phyloP scores from a whole-genome alignment of 2,888 invertebrate species.

The Rhingia campestris region DNA sequence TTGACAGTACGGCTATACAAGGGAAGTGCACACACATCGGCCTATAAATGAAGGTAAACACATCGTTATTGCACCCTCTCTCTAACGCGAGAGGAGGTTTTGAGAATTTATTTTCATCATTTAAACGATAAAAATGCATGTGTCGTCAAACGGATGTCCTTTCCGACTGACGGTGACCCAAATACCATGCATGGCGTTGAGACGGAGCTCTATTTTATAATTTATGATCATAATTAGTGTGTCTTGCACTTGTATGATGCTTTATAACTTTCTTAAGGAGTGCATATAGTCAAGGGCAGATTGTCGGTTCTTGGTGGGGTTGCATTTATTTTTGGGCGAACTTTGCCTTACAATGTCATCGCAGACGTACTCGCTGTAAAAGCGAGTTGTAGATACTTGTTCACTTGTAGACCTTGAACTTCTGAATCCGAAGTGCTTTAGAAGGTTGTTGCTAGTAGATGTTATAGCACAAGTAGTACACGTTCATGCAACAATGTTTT shows the following conservation, averaged over 20 bases:
- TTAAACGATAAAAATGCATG: constrained; percentile 5
- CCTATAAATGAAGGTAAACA: neutral
- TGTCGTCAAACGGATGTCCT: neutral
- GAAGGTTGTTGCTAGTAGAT: constrained; percentile 3
- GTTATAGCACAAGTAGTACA: neutral
- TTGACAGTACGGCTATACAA: neutral
- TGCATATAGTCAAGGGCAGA: neutral
- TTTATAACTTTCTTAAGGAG: constrained; percentile 11
- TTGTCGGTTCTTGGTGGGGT: neutral
- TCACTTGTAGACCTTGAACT: constrained; percentile 15
- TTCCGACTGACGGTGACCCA: constrained; percentile 30
- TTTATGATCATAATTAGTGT: constrained; percentile 46
- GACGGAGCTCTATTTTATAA: constrained; percentile 18
- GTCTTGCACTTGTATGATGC: constrained; percentile 11
- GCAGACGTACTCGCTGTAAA: neutral
- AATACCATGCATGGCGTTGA: constrained; percentile 30
- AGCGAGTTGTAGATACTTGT: neutral
- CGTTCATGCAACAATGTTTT: neutral
- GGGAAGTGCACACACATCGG: neutral
- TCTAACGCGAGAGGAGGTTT: constrained; percentile 29
- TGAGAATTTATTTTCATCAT: constrained; percentile 13
- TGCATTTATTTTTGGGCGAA: neutral
- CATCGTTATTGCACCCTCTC: constrained; percentile 15
- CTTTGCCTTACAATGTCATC: neutral
- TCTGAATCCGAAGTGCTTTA: constrained; percentile 1